Base-by-base conservation (phyloP, 2,888 invertebrate species). In the Drosophila yooni region DNA sequence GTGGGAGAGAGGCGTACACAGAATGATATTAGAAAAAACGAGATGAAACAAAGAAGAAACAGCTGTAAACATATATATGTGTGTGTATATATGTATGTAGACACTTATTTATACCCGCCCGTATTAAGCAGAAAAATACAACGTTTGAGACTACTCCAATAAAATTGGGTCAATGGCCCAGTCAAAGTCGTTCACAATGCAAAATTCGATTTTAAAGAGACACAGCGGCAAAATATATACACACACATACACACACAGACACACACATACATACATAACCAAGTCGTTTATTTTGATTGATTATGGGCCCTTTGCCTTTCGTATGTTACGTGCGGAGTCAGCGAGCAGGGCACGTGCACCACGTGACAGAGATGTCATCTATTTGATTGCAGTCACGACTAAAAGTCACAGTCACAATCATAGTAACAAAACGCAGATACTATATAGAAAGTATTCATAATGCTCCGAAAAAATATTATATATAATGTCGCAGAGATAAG, bases 131-230 rank as follows among this genome's bases (percentile, higher is more conserved):
- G 50, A 51, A 34, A 36, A 58, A 53, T 31, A 15, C 33, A 36
- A 29, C 33, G 50, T n/a, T 59, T n/a, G 57, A 29, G 43, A 40
- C 33, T 54, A 67, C 54, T 65, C 36, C 21, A 51, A 34, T 62
- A 57, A 63, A 81, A 82, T 76, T 88, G 68, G 90, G 88, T 91
- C 91, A 91, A 83, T 57, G 87, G 67, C 86, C 89, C 71, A 79
- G 66, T 86, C 86, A 89, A 91, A 85, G 82, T 74, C 84, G 67
- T 34, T 25, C 31, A 8, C 70, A 75, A 48, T 31, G 33, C 50
- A 63, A 36, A 58, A 46, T 38, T 38, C 31, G 57, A 51, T 57
- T 40, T 59, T 27, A 27, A 54, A 59, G 64, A 64, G 15, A 10
- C 5, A 29, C 50, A 43, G 15, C 27, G 56, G 10, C 21, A 65